Percentiles rank a stretch among this genome's conserved stretches.
Evolutionary conservation across 2,888 invertebrate genomes (phyloP).

Genomic region (Thysanoteuthis rhombus): DNA sequence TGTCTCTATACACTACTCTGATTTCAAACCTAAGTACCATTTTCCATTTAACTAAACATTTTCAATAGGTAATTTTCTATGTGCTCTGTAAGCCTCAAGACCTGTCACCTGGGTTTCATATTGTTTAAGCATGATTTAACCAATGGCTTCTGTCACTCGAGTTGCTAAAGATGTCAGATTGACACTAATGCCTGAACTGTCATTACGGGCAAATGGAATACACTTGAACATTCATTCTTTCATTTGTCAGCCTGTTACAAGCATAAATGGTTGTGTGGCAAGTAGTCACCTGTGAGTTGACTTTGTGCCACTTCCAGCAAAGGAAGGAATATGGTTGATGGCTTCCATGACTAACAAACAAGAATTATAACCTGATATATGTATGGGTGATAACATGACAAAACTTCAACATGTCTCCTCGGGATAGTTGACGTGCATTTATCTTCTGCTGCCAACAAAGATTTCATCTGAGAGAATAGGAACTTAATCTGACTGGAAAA

Average conservation of each 20-base stretch:
- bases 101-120: background rate
- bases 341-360: no score
- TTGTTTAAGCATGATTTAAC: slow-evolving; percentile 12
- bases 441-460: no score
- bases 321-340: background rate
- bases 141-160: background rate
- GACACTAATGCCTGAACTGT: background rate
- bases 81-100: background rate
- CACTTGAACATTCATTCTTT: background rate
- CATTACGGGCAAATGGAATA: background rate
- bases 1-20: background rate
- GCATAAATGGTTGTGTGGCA: background rate
- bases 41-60: background rate
- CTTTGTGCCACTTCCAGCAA: background rate
- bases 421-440: no score
- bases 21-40: background rate
- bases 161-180: background rate
- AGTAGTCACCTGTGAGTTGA: background rate
- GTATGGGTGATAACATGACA: no score
- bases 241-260: background rate
- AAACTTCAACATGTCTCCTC: no score
- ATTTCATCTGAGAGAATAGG: no score
- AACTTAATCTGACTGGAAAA: no score
- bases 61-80: background rate
- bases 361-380: no score